These are phyloP conservation scores for Poeciliopsis turneri DNA, from an alignment of 2,797 vertebrate species.

Conservation along the genomic window DNA sequence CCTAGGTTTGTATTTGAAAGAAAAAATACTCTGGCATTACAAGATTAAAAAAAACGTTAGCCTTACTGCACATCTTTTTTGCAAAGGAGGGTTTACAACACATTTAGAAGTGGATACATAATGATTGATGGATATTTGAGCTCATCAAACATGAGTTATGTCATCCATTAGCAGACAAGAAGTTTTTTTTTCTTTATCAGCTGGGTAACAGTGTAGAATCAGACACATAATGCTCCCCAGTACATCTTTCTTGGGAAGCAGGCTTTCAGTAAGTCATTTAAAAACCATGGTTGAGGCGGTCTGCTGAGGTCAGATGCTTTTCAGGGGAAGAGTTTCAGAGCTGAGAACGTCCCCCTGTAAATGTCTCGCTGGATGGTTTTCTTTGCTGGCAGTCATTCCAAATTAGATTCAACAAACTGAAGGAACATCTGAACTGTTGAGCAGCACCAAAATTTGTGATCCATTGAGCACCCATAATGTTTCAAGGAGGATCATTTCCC, in stretches of 20 bases:
- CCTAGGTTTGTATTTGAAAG: background rate
- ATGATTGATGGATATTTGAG: slow-evolving; percentile 8
- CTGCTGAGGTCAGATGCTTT: slow-evolving; percentile 17
- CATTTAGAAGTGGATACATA: background rate
- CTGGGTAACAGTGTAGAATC: slow-evolving; percentile 20
- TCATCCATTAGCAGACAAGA: slow-evolving; percentile 32
- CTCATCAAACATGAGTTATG: slow-evolving; percentile 8
- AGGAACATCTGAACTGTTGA: background rate
- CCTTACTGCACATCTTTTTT: background rate
- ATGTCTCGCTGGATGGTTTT: slow-evolving; percentile 1
- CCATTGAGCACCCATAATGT: background rate
- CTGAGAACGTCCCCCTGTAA: background rate
- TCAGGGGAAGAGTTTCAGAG: slow-evolving; percentile 3
- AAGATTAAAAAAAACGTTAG: background rate
- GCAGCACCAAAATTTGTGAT: background rate
- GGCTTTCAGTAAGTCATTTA: slow-evolving; percentile 28
- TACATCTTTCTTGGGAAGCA: slow-evolving; percentile 13
- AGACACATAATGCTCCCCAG: slow-evolving; percentile 9
- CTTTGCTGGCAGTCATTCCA: slow-evolving; percentile 15
- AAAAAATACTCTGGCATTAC: background rate
- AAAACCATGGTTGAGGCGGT: slow-evolving; percentile 17
- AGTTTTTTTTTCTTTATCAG: slow-evolving; percentile 28
- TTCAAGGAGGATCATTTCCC: background rate
- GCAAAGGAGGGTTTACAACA: background rate
- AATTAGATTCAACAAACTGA: slow-evolving; percentile 25